Conservation (phyloP, 2,797 vertebrate species). For the Hydrocynus forskahlii region DNA sequence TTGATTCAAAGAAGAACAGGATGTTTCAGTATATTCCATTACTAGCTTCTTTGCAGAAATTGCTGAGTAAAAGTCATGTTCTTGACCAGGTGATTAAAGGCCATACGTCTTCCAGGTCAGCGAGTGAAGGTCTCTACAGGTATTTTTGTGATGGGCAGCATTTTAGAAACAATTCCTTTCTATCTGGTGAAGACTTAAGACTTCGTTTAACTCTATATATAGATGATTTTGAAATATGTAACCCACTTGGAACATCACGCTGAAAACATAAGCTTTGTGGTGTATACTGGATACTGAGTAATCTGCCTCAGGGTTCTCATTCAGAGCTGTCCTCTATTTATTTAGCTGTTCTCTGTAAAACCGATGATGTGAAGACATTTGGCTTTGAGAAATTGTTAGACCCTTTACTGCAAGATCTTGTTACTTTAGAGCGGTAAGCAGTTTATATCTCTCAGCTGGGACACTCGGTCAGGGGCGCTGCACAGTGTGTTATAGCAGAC, state of each 20-base stretch:
- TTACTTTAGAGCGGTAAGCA: conserved; percentile 6
- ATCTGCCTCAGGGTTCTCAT: neutral
- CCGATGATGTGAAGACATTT: conserved; percentile 29
- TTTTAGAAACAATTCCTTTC: too few relatives aligned
- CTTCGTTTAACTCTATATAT: too few relatives aligned
- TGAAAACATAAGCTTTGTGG: conserved; percentile 2
- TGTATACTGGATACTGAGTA: neutral
- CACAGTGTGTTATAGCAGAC: conserved; percentile 50
- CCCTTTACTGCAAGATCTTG: conserved; percentile 14
- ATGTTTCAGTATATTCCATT: too few relatives aligned
- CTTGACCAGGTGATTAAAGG: too few relatives aligned
- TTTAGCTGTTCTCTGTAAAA: conserved; percentile 22
- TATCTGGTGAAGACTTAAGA: too few relatives aligned
- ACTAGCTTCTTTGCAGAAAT: too few relatives aligned
- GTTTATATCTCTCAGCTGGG: conserved; percentile 21
- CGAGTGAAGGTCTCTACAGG: too few relatives aligned
- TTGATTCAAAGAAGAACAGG: too few relatives aligned
- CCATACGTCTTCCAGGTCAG: too few relatives aligned
- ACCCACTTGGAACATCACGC: neutral
- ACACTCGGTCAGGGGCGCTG: conserved; percentile 33
- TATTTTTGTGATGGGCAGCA: too few relatives aligned
- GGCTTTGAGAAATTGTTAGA: conserved; percentile 24
- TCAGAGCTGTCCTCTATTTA: neutral
- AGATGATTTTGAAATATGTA: neutral
- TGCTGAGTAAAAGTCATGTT: too few relatives aligned